A percentile compares a stretch with the other conserved stretches of the same genome.
Conservation (phyloP, 2,113 vertebrate species). For the Edolisoma coerulescens region DNA sequence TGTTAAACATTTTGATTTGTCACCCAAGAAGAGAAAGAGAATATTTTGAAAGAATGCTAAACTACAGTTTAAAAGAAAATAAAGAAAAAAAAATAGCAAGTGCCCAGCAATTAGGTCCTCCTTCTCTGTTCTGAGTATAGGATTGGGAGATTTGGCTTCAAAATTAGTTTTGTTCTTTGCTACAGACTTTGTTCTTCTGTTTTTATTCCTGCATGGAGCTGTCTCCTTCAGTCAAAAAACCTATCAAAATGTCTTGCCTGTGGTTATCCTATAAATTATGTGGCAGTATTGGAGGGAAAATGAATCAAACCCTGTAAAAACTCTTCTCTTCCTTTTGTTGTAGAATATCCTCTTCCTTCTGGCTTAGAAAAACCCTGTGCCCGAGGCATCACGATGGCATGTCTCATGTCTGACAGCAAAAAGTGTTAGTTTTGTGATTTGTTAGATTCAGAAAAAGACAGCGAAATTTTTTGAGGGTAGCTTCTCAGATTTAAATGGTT, state of each 20-base stretch:
- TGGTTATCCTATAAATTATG: neutral
- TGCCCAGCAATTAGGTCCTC: neutral
- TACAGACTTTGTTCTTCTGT: neutral
- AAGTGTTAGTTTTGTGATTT: neutral
- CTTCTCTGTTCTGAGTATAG: neutral
- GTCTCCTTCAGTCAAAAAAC: neutral
- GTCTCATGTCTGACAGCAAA: neutral
- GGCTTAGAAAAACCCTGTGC: neutral
- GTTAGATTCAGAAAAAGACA: neutral
- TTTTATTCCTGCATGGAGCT: neutral
- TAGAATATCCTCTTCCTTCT: neutral
- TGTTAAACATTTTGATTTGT: neutral
- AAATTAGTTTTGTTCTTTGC: neutral
- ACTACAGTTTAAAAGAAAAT: neutral
- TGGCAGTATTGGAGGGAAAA: neutral
- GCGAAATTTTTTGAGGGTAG: neutral
- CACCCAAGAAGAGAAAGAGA: neutral
- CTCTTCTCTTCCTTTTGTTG: neutral
- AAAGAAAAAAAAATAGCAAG: neutral
- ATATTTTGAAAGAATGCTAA: neutral
- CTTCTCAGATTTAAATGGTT: neutral
- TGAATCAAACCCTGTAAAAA: neutral
- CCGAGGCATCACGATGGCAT: neutral
- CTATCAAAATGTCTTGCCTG: neutral
- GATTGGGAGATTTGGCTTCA: neutral